A percentile compares a stretch with the other conserved stretches of the same genome.
Evolutionary conservation across 2,888 invertebrate genomes (phyloP).

Genomic region (Drosophila anceps): DNA sequence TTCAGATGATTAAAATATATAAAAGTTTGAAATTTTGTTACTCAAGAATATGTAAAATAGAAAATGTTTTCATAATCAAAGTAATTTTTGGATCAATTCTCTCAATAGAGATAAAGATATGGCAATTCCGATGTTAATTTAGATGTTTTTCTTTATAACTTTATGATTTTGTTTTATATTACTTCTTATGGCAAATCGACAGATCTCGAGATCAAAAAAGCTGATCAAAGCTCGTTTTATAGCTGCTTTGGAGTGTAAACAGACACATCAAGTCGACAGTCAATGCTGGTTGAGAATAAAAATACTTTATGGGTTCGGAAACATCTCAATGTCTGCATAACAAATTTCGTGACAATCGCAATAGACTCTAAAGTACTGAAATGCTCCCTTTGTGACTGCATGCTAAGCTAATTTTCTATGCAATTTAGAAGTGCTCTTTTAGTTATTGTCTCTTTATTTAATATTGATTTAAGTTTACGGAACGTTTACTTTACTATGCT

Average conservation of each 20-base stretch:
- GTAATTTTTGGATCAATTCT: not conserved
- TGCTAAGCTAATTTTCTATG: not conserved
- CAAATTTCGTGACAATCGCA: not conserved
- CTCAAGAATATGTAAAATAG: too few species aligned
- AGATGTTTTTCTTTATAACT: not conserved
- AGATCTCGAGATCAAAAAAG: not conserved
- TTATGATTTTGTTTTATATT: not conserved
- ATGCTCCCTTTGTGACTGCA: not conserved
- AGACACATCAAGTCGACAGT: not conserved
- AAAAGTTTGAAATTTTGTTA: too few species aligned
- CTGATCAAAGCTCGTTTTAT: not conserved
- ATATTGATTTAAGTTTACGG: not conserved
- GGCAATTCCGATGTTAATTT: not conserved
- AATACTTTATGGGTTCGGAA: not conserved
- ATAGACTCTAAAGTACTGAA: not conserved
- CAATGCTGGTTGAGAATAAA: not conserved
- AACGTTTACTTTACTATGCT: constrained; percentile 28
- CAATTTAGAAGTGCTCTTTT: not conserved
- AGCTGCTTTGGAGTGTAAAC: not conserved
- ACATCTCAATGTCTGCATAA: not conserved
- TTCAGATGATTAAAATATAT: not conserved
- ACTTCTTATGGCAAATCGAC: not conserved
- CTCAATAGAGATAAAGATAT: not conserved
- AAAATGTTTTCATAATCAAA: too few species aligned
- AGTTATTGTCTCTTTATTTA: not conserved